phyloP scores from a whole-genome alignment of 2,888 invertebrate genomes.

The Mythimna impura region DNA sequence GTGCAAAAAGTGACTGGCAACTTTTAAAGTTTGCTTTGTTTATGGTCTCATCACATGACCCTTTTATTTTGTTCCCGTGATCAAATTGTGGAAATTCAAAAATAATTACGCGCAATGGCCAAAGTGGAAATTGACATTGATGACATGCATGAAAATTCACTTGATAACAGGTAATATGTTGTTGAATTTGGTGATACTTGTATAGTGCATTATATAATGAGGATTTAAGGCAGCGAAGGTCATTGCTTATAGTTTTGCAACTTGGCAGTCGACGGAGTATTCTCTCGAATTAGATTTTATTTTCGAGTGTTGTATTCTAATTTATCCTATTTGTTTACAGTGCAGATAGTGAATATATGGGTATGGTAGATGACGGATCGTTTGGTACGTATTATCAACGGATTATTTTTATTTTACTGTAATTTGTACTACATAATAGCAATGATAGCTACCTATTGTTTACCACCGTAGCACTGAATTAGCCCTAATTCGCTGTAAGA shows the following conservation, averaged over 20 bases:
- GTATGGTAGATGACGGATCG: slow-evolving; percentile 85
- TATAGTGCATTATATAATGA: slow-evolving; percentile 82
- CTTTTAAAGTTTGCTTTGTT: slow-evolving; percentile 68
- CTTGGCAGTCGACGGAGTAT: slow-evolving; percentile 78
- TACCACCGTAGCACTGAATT: slow-evolving; percentile 48
- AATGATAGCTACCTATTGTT: slow-evolving; percentile 42
- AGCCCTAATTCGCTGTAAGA: slow-evolving; percentile 49
- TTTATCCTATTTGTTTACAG: slow-evolving; percentile 79
- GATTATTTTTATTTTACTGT: slow-evolving; percentile 14
- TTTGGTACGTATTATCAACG: slow-evolving; percentile 78
- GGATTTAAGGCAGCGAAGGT: slow-evolving; percentile 82
- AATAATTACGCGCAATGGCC: slow-evolving; percentile 90
- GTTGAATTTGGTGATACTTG: slow-evolving; percentile 60
- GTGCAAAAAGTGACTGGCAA: slow-evolving; percentile 43
- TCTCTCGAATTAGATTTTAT: slow-evolving; percentile 68
- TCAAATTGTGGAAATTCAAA: slow-evolving; percentile 92
- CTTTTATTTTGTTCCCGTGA: slow-evolving; percentile 93
- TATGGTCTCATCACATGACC: slow-evolving; percentile 92
- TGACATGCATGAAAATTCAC: slow-evolving; percentile 91
- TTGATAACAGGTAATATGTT: slow-evolving; percentile 91
- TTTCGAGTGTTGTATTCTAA: slow-evolving; percentile 64
- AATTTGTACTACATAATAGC: not conserved
- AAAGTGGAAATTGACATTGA: slow-evolving; percentile 89
- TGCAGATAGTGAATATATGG: slow-evolving; percentile 86
- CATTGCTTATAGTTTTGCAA: slow-evolving; percentile 81